These are phyloP conservation scores for Sprattus sprattus DNA, from an alignment of 2,113 vertebrate species.

Conservation along the genomic window DNA sequence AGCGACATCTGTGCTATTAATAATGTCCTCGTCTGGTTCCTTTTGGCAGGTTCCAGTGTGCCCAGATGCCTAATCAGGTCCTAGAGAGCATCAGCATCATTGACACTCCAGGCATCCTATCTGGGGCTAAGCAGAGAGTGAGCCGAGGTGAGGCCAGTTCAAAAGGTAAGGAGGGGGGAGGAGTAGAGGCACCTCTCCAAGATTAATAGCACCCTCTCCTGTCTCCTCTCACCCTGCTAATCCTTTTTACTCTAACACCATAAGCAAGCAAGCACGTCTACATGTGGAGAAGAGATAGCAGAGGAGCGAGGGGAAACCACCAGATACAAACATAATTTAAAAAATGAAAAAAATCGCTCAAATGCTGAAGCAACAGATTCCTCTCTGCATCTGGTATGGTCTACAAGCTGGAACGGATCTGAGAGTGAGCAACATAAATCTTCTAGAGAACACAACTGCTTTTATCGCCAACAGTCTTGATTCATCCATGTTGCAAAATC, in stretches of 20 bases:
- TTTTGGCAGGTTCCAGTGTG: slow-evolving; percentile 81
- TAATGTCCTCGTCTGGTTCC: not conserved
- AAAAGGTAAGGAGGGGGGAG: slow-evolving; percentile 63
- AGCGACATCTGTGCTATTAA: not conserved
- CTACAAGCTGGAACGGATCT: slow-evolving; percentile 24
- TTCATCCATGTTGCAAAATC: not conserved
- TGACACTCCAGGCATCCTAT: slow-evolving; percentile 86
- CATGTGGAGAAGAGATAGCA: slow-evolving; percentile 11
- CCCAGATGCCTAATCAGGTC: slow-evolving; percentile 87
- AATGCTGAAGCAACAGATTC: slow-evolving; percentile 14
- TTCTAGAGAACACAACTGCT: not conserved
- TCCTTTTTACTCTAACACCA: slow-evolving; percentile 24
- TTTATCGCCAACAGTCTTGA: not conserved
- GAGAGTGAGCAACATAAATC: slow-evolving; percentile 35
- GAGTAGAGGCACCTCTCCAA: slow-evolving; percentile 47
- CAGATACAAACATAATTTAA: slow-evolving; percentile 42
- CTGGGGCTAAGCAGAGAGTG: slow-evolving; percentile 86
- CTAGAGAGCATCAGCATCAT: slow-evolving; percentile 91
- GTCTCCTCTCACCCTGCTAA: slow-evolving; percentile 57
- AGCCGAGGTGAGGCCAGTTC: slow-evolving; percentile 77
- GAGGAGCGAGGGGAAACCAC: slow-evolving; percentile 20
- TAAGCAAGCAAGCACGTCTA: not conserved
- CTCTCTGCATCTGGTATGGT: slow-evolving; percentile 46
- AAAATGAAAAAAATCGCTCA: slow-evolving; percentile 37
- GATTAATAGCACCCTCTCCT: slow-evolving; percentile 52